Evolutionary conservation across 2,888 invertebrate genomes (phyloP).

Genomic region (Macaria liturata): DNA sequence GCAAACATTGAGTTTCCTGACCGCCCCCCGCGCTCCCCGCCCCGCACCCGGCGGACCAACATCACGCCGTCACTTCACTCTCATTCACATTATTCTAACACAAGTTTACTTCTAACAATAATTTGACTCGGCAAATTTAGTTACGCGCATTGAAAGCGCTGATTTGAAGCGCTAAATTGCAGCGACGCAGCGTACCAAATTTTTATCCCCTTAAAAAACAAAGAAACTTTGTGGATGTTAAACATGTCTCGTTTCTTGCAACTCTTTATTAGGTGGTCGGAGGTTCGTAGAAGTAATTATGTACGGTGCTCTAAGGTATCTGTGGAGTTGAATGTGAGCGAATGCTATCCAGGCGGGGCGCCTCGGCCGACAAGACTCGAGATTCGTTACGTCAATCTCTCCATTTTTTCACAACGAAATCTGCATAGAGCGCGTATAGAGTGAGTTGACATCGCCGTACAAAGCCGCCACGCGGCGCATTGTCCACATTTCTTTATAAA

Average conservation of each 20-base stretch:
- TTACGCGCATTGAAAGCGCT: constrained; percentile 13
- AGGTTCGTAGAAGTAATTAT: constrained; percentile 78
- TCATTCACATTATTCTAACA: constrained; percentile 10
- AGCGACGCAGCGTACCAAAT: constrained; percentile 27
- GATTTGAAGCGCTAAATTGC: too few relatives aligned
- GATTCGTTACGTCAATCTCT: constrained; percentile 82
- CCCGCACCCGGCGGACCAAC: constrained; percentile 30
- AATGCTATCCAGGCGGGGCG: constrained; percentile 65
- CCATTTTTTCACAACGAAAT: constrained; percentile 69
- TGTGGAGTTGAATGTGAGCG: constrained; percentile 59
- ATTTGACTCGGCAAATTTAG: constrained; percentile 11
- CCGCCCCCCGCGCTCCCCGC: constrained; percentile 37
- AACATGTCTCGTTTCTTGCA: constrained; percentile 62
- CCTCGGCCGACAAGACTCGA: constrained; percentile 52
- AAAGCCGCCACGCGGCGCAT: constrained; percentile 73
- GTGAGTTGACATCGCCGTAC: constrained; percentile 76
- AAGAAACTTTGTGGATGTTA: constrained; percentile 48
- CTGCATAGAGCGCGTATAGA: constrained; percentile 62
- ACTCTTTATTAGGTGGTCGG: constrained; percentile 71
- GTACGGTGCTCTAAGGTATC: constrained; percentile 73
- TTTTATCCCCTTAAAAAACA: constrained; percentile 53
- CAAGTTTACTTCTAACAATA: constrained; percentile 3
- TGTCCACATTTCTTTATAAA: constrained; percentile 80
- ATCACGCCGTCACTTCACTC: constrained; percentile 23
- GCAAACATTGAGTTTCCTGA: constrained; percentile 74